Base-by-base conservation (phyloP, 1,140 invertebrate species). In the Bombus ignitus region DNA sequence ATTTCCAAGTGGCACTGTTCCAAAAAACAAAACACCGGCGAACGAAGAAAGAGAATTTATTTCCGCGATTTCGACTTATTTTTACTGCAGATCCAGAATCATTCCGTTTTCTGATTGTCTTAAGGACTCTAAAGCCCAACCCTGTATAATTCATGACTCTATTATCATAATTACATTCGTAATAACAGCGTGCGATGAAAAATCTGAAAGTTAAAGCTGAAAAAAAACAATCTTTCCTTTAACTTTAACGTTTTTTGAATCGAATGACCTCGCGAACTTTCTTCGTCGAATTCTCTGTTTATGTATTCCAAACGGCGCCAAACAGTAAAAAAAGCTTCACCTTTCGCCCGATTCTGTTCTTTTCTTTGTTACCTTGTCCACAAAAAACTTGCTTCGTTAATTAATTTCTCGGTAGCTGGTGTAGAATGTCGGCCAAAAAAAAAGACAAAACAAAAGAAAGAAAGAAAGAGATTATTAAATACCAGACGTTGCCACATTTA, bases 131-230 rank as follows among this genome's bases (percentile, higher is more conserved):
- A 35, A 22, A 72, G 53, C n/a, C 25, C 57, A 18, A 47, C 53
- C 37, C 42, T 85, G 83, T 85, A 85, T 85, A 85, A 85, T 85
- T 85, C 83, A 85, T 85, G 83, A 85, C 32, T 72, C 68, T 53
- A 85, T 85, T 85, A 85, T 80, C 83, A 85, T 85, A 85, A 85
- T 85, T 85, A 80, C 68, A 85, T 85, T 80, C 83, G 77, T 72
- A 85, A 85, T 85, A 85, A 85, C 76, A 47, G 5, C 32, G 35
- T 4, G 3, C 25, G 59, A 65, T 66, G 32, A 25, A 70, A 53
- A 72, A 85, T 80, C 35, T 80, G 83, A 85, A 85, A 80, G 83
- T 80, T 80, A 80, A 80, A 80, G 44, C 79, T 65, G 68, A 53
- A 72, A 71, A 71, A 25, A 28, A 59, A 28, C 59, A 53, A 53